phyloP scores from a whole-genome alignment of 2,797 vertebrate species.

The Salmo trutta region DNA sequence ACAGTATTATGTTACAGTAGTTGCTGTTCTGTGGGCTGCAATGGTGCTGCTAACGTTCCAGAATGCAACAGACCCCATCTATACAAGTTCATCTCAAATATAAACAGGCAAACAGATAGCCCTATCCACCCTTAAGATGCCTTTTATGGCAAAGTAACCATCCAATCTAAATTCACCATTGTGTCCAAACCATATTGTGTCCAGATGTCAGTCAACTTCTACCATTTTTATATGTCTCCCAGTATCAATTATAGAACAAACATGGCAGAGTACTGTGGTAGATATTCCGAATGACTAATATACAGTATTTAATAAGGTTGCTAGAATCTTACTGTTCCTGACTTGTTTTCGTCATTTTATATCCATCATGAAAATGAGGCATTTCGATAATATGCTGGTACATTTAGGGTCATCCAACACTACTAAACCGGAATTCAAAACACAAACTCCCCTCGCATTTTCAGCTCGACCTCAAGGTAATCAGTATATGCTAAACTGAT shows the following conservation, averaged over 20 bases:
- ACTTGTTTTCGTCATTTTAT: slow-evolving; percentile 43
- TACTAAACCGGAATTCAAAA: background rate
- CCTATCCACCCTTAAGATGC: slow-evolving; percentile 14
- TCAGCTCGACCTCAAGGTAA: background rate
- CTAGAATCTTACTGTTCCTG: slow-evolving; percentile 32
- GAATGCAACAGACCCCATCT: slow-evolving; percentile 40
- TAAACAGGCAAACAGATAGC: background rate
- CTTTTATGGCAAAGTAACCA: background rate
- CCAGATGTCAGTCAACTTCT: slow-evolving; percentile 24
- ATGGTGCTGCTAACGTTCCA: slow-evolving; percentile 62
- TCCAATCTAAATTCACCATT: slow-evolving; percentile 11
- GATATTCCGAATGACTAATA: slow-evolving; percentile 21
- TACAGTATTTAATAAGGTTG: slow-evolving; percentile 26
- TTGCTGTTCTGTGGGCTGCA: slow-evolving; percentile 46
- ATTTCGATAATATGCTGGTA: background rate
- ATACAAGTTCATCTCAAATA: background rate
- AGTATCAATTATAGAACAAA: background rate
- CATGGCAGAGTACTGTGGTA: background rate
- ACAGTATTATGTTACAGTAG: slow-evolving; percentile 31
- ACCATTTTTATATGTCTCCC: background rate
- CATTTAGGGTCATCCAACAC: background rate
- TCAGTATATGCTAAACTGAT: background rate
- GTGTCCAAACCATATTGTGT: slow-evolving; percentile 15
- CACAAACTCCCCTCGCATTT: background rate
- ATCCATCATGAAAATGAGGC: background rate